Percentiles rank a stretch among this genome's conserved stretches.
These are phyloP conservation scores for Holocentrus rufus DNA, from an alignment of 2,797 vertebrate species.

Conservation along the genomic window DNA sequence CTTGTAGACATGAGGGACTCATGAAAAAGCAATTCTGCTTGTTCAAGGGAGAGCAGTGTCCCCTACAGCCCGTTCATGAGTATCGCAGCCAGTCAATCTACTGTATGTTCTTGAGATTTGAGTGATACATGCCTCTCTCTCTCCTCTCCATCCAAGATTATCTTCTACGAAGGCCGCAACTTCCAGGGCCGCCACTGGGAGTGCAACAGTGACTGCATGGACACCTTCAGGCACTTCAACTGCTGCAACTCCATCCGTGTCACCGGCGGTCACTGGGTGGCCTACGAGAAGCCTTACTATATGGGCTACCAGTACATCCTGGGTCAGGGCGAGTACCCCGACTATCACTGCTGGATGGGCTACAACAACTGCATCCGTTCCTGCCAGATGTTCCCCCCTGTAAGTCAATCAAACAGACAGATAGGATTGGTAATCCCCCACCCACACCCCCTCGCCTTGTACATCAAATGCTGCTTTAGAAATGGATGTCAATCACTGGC, in stretches of 20 bases:
- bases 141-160: conserved; percentile 70
- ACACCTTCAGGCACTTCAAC: conserved; percentile 82
- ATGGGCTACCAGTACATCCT: conserved; percentile 84
- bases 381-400: conserved; percentile 85
- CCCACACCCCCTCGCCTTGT: conserved; percentile 50
- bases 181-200: conserved; percentile 84
- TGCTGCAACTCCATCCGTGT: conserved; percentile 84
- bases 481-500: conserved; percentile 76
- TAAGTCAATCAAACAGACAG: conserved; percentile 83
- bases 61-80: conserved; percentile 54
- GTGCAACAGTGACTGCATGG: conserved; percentile 81
- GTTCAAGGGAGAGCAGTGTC: conserved; percentile 71
- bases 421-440: conserved; percentile 39
- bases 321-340: conserved; percentile 79
- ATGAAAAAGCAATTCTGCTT: conserved; percentile 30
- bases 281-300: conserved; percentile 83
- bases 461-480: conserved; percentile 77
- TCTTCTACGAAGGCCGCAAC: conserved; percentile 84
- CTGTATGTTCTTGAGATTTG: neutral
- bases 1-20: conserved; percentile 1
- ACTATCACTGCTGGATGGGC: conserved; percentile 82
- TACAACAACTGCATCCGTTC: conserved; percentile 86
- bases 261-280: conserved; percentile 81
- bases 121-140: conserved; percentile 20
- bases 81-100: conserved; percentile 33